Percentiles rank a stretch among this genome's conserved stretches.
Conservation (phyloP, 2,888 invertebrate genomes). For the Ctenicera cuprea region DNA sequence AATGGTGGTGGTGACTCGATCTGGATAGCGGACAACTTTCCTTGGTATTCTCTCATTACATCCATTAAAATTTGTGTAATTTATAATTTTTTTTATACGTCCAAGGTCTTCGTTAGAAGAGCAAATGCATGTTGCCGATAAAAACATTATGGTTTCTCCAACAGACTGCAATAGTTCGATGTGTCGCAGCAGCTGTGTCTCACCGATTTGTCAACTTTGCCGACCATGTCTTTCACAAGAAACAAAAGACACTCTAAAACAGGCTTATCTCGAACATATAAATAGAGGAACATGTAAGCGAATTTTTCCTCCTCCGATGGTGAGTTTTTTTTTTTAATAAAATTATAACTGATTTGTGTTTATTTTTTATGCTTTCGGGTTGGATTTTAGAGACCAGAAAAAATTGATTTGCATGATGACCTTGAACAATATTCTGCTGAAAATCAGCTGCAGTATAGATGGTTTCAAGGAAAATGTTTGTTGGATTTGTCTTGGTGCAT, state of each 20-base stretch:
- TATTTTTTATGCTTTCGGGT: conserved; percentile 57
- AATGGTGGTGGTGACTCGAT: background rate
- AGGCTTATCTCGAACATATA: conserved; percentile 87
- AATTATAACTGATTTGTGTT: conserved; percentile 24
- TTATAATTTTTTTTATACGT: too few relatives aligned
- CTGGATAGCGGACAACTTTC: background rate
- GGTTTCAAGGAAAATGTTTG: conserved; percentile 94
- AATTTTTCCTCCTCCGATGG: conserved; percentile 86
- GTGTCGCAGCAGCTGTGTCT: conserved; percentile 79
- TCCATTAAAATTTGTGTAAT: too few relatives aligned
- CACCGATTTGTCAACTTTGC: conserved; percentile 85
- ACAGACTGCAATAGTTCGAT: conserved; percentile 77
- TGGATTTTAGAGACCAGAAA: conserved; percentile 60
- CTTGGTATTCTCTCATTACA: background rate
- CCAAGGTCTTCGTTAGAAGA: conserved; percentile 66
- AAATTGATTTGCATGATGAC: conserved; percentile 70
- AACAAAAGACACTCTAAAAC: conserved; percentile 76
- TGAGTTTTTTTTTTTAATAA: conserved; percentile 53
- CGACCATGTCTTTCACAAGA: conserved; percentile 82
- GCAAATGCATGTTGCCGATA: conserved; percentile 84
- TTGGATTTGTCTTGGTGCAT: conserved; percentile 87
- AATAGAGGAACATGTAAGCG: conserved; percentile 87
- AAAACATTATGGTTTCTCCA: conserved; percentile 86
- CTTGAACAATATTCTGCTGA: conserved; percentile 77
- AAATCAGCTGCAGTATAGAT: conserved; percentile 86